Evolutionary conservation across 2,113 vertebrate genomes (phyloP).

Genomic region (Eublepharis macularius): DNA sequence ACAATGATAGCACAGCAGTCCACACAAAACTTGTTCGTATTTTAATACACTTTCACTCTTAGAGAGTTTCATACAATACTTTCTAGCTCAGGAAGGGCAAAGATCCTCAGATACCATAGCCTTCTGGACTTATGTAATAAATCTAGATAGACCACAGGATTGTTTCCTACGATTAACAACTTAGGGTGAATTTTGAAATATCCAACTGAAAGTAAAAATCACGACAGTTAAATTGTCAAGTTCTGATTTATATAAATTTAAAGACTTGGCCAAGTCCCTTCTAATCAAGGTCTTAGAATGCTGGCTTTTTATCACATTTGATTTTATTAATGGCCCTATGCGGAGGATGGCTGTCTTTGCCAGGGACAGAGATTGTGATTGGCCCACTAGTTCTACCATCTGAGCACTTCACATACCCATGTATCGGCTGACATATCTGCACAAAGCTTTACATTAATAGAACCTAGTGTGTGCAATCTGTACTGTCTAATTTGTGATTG

Average conservation of each 20-base stretch:
- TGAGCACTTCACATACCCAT: no score
- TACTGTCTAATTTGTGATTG: no score
- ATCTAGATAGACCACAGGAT: no score
- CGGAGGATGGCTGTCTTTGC: not conserved
- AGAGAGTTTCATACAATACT: not conserved
- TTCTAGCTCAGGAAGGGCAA: not conserved
- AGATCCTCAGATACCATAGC: not conserved
- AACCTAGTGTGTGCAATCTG: no score
- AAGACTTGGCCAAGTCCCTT: not conserved
- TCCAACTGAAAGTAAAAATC: no score
- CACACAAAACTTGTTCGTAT: not conserved
- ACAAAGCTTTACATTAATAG: no score
- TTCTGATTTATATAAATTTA: not conserved
- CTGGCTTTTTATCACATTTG: not conserved
- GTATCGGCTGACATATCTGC: no score
- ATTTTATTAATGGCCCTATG: not conserved
- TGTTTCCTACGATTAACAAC: not conserved
- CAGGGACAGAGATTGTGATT: not conserved
- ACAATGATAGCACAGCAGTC: not conserved
- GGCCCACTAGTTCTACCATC: no score
- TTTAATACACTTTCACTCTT: not conserved
- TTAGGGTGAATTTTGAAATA: not conserved
- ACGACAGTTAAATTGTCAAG: not conserved
- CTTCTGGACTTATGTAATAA: not conserved
- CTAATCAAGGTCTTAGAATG: not conserved